Conservation (phyloP, 2,113 vertebrate species). For the Malurus alboscapulatus region DNA sequence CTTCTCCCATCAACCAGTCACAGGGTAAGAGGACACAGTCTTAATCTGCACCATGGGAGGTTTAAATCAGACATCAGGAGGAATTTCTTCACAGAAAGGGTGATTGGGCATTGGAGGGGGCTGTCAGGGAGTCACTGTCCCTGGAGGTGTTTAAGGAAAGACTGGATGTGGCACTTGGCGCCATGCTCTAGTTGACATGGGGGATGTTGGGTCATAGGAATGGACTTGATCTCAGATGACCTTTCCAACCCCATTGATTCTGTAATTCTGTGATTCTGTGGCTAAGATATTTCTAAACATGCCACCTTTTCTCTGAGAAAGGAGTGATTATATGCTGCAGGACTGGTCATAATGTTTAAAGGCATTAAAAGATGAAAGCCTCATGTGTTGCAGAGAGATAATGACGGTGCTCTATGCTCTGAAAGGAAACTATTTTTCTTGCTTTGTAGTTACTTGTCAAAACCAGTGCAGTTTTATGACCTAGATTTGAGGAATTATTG, state of each 20-base stretch:
- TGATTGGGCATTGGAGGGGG: not conserved
- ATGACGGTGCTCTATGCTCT: not conserved
- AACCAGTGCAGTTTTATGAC: not conserved
- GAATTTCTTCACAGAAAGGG: not conserved
- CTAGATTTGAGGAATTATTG: not conserved
- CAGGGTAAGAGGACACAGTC: not conserved
- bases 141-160: not conserved
- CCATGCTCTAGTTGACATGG: fast-evolving
- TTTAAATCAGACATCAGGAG: not conserved
- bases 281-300: not conserved
- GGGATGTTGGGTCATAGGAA: not conserved
- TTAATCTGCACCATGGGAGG: not conserved
- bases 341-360: not conserved
- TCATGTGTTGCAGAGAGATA: not conserved
- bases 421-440: not conserved
- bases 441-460: not conserved
- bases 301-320: not conserved
- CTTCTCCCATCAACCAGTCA: not conserved
- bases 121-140: not conserved
- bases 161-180: not conserved
- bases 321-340: not conserved
- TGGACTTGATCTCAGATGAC: fast-evolving
- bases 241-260: not conserved
- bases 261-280: not conserved
- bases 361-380: not conserved